A percentile compares a stretch with the other conserved stretches of the same genome.
Conservation (phyloP, 1,140 invertebrate species). For the Globodera ellingtonae region DNA sequence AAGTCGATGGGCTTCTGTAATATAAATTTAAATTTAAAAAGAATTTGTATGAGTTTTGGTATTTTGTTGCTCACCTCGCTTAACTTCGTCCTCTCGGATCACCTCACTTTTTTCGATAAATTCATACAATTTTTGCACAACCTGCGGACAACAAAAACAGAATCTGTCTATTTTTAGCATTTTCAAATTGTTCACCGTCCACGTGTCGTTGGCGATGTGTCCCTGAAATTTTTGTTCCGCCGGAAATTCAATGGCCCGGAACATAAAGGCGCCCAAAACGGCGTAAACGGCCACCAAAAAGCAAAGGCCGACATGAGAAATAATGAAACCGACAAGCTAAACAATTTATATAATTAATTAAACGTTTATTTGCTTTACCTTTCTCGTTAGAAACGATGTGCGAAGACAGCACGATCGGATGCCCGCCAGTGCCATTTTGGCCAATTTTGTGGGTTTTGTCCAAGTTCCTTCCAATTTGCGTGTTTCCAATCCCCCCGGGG, state of each 20-base stretch:
- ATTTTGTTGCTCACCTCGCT: conserved; percentile 61
- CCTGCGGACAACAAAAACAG: conserved; percentile 3
- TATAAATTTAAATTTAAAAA: neutral
- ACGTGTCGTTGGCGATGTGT: conserved; percentile 65
- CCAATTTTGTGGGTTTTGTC: neutral
- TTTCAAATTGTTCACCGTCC: conserved; percentile 49
- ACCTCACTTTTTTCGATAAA: conserved; percentile 73
- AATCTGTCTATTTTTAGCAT: conserved; percentile 12
- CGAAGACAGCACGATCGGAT: conserved; percentile 19
- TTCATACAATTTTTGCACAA: conserved; percentile 52
- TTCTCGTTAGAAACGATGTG: conserved; percentile 23
- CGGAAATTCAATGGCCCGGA: conserved; percentile 73
- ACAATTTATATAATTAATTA: neutral
- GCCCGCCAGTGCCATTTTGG: conserved; percentile 12
- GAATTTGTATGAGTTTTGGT: neutral
- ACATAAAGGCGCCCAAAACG: conserved; percentile 87
- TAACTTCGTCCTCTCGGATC: conserved; percentile 76
- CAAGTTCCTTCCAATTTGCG: neutral
- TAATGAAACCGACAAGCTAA: conserved; percentile 14
- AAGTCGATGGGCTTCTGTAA: conserved; percentile 72
- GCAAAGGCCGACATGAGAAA: conserved; percentile 82
- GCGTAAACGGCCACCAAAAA: conserved; percentile 90
- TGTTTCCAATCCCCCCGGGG: conserved; percentile 2
- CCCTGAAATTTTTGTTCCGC: conserved; percentile 70
- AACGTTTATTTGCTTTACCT: neutral